Percentiles rank a stretch among this genome's conserved stretches.
Evolutionary conservation across 2,797 vertebrate species (phyloP).

Genomic region (Gallirallus australis): DNA sequence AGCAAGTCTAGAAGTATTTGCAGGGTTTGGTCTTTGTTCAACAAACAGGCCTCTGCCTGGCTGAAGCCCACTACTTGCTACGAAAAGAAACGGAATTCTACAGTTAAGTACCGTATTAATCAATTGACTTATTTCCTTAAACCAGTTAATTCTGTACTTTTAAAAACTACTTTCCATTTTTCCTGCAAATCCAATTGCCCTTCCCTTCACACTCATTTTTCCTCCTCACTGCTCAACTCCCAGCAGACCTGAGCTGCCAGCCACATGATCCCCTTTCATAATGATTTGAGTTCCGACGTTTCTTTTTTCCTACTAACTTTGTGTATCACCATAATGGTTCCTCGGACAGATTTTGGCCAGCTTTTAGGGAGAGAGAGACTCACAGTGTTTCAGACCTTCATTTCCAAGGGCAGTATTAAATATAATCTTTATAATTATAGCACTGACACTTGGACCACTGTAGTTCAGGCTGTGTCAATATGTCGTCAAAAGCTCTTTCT

Average conservation of each 20-base stretch:
- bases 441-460: constrained; percentile 53
- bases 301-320: constrained; percentile 38
- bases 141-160: constrained; percentile 14
- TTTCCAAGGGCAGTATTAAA: constrained; percentile 64
- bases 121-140: constrained; percentile 44
- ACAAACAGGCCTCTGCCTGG: constrained; percentile 33
- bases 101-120: constrained; percentile 12
- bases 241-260: background rate
- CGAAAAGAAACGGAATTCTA: constrained; percentile 9
- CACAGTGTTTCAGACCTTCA: constrained; percentile 33
- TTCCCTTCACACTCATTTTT: constrained; percentile 23
- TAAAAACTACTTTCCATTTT: constrained; percentile 35
- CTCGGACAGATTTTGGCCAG: constrained; percentile 34
- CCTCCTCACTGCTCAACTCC: background rate
- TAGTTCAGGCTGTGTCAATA: constrained; percentile 72
- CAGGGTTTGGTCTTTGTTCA: constrained; percentile 55
- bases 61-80: background rate
- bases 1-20: constrained; percentile 60
- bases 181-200: constrained; percentile 34
- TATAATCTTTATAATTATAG: constrained; percentile 73
- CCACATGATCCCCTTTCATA: constrained; percentile 24
- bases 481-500: constrained; percentile 76
- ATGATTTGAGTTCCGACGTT: background rate
- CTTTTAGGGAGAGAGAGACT: constrained; percentile 20
- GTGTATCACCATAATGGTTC: constrained; percentile 19